Conservation (phyloP, 2,113 vertebrate genomes). For the Stictonetta naevosa region DNA sequence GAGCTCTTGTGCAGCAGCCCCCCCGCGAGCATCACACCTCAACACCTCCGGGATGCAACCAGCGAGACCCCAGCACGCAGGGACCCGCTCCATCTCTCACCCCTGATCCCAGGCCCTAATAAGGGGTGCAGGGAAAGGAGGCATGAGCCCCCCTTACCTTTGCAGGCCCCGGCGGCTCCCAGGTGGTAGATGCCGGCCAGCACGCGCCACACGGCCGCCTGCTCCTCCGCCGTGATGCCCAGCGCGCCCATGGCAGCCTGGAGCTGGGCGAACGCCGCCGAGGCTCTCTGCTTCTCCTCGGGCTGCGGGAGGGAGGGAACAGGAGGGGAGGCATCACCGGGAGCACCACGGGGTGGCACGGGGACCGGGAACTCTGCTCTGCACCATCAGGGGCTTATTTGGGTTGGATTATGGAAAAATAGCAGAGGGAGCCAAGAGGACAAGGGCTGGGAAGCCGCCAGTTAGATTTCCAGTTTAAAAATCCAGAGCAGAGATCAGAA, state of each 20-base stretch:
- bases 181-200: conserved; percentile 93
- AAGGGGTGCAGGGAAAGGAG: accelerated
- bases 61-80: neutral
- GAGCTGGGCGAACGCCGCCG: conserved; percentile 83
- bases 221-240: conserved; percentile 82
- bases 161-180: conserved; percentile 89
- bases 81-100: accelerated
- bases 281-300: conserved; percentile 91
- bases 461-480: neutral
- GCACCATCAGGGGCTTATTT: neutral
- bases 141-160: conserved; percentile 77
- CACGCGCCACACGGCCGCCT: conserved; percentile 88
- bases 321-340: neutral
- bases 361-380: neutral
- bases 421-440: accelerated
- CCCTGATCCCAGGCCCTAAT: accelerated
- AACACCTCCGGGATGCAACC: neutral
- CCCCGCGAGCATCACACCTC: accelerated
- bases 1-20: accelerated
- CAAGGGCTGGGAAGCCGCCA: neutral
- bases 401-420: neutral
- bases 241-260: conserved; percentile 87
- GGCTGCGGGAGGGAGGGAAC: conserved; percentile 71
- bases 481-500: neutral
- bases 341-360: neutral